Conservation (phyloP, 2,888 invertebrate species). For the Ceramica pisi region DNA sequence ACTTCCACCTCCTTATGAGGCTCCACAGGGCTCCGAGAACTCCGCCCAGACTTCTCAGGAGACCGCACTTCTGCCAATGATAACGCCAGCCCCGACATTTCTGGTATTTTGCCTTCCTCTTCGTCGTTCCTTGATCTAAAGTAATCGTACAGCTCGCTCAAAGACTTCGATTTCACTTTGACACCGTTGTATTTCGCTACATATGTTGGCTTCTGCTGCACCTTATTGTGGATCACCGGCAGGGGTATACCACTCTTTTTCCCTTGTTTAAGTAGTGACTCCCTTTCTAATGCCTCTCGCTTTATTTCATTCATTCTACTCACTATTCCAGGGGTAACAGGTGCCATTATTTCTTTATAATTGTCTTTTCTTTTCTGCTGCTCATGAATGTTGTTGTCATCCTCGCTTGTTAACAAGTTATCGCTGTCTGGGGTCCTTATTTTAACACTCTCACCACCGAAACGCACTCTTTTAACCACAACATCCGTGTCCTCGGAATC, state of each 20-base stretch:
- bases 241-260: conserved; percentile 87
- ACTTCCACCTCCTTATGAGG: conserved; percentile 93
- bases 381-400: conserved; percentile 79
- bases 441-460: conserved; percentile 97
- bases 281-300: conserved; percentile 77
- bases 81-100: conserved; percentile 81
- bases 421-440: conserved; percentile 96
- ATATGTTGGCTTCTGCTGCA: conserved; percentile 70
- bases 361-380: conserved; percentile 69
- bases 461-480: conserved; percentile 93
- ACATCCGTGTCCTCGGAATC: conserved; percentile 91
- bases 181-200: conserved; percentile 77
- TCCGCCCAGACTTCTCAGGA: conserved; percentile 77
- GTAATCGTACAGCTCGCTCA: conserved; percentile 88
- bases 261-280: conserved; percentile 67
- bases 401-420: conserved; percentile 91
- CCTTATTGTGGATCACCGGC: conserved; percentile 82
- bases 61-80: conserved; percentile 81
- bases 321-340: conserved; percentile 74
- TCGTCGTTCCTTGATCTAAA: conserved; percentile 84
- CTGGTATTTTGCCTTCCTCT: conserved; percentile 72
- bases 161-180: conserved; percentile 87
- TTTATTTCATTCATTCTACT: conserved; percentile 82
- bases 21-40: conserved; percentile 87
- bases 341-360: conserved; percentile 72